phyloP scores from a whole-genome alignment of 2,113 vertebrate species.

The Gavialis gangeticus region DNA sequence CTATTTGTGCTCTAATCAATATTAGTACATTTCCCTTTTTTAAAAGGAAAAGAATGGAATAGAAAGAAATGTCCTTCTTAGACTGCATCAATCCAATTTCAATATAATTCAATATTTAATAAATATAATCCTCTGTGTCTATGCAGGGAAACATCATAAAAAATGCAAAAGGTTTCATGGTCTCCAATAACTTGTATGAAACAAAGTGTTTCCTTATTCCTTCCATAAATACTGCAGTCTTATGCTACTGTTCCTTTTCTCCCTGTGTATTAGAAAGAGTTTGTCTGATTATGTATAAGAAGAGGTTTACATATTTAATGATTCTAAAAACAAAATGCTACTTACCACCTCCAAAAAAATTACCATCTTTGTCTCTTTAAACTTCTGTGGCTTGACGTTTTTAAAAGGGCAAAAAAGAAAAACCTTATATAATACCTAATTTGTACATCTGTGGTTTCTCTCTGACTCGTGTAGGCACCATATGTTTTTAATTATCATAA shows the following conservation, averaged over 20 bases:
- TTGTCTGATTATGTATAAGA: conserved; percentile 69
- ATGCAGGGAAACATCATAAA: conserved; percentile 75
- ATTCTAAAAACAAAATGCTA: conserved; percentile 71
- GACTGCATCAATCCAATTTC: conserved; percentile 77
- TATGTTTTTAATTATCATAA: conserved; percentile 96
- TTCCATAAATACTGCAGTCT: conserved; percentile 69
- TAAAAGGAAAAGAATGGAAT: conserved; percentile 65
- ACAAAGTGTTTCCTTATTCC: conserved; percentile 64
- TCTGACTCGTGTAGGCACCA: conserved; percentile 84
- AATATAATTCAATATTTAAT: conserved; percentile 82
- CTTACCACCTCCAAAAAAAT: conserved; percentile 50
- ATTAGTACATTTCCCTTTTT: conserved; percentile 75
- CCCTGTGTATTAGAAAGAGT: conserved; percentile 33
- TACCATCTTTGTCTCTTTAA: conserved; percentile 68
- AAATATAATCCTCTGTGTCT: conserved; percentile 79
- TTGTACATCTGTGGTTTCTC: conserved; percentile 88
- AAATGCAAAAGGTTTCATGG: conserved; percentile 74
- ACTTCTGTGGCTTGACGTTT: conserved; percentile 74
- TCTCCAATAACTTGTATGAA: conserved; percentile 63
- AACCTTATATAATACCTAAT: conserved; percentile 89
- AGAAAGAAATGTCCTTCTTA: conserved; percentile 75
- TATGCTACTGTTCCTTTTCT: neutral
- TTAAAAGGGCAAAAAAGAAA: conserved; percentile 82
- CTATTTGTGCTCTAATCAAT: conserved; percentile 75
- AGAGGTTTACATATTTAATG: conserved; percentile 72